Conservation (phyloP, 2,113 vertebrate species). For the Neodon shergylaensis region DNA sequence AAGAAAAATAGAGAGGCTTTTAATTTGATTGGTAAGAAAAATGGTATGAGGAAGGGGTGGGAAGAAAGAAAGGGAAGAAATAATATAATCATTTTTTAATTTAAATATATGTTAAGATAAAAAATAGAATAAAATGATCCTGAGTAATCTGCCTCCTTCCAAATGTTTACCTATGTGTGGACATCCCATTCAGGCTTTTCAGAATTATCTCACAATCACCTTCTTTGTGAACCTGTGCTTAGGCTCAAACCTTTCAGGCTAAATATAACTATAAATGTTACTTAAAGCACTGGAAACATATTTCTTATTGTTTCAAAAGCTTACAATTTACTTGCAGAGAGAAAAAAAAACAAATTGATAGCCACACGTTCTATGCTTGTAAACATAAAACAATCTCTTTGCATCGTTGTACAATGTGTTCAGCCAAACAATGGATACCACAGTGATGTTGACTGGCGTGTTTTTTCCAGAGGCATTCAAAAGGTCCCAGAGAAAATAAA, state of each 20-base stretch:
- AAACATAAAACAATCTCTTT: not conserved
- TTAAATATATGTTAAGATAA: not conserved
- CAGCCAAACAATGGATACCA: not conserved
- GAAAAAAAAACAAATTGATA: not conserved
- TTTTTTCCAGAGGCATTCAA: not conserved
- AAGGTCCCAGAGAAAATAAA: not conserved
- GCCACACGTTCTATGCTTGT: not conserved
- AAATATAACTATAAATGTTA: constrained; percentile 58
- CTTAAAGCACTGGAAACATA: constrained; percentile 36
- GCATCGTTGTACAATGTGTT: no score
- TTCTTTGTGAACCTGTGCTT: constrained; percentile 43
- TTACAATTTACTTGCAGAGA: constrained; percentile 81
- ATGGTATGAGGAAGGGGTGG: not conserved
- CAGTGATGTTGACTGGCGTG: not conserved
- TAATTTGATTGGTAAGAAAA: rapidly evolving
- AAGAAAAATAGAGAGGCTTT: not conserved
- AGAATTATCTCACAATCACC: constrained; percentile 73
- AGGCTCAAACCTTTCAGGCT: constrained; percentile 58
- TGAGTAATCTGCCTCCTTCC: constrained; percentile 62
- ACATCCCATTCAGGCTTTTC: constrained; percentile 53
- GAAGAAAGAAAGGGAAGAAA: not conserved
- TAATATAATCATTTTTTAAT: not conserved
- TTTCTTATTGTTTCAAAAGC: constrained; percentile 78
- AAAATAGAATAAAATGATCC: not conserved
- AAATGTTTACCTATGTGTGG: constrained; percentile 56